A percentile compares a stretch with the other conserved stretches of the same genome.
These are phyloP conservation scores for Dynastes maya DNA, from an alignment of 2,888 invertebrate genomes.

Conservation along the genomic window DNA sequence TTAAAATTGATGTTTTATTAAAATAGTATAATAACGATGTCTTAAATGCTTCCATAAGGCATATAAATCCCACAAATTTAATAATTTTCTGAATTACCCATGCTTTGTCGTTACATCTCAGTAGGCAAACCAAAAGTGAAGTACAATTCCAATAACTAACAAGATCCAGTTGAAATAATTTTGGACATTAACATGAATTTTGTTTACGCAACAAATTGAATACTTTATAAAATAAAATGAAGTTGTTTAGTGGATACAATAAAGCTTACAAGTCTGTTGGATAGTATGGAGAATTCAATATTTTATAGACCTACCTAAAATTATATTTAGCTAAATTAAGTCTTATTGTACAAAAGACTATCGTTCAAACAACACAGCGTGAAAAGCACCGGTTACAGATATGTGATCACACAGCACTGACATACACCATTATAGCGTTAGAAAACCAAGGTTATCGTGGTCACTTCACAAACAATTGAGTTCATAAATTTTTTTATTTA, in stretches of 20 bases:
- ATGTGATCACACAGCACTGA: neutral
- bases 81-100: no score
- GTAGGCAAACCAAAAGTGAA: no score
- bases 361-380: neutral
- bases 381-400: constrained; percentile 6
- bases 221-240: no score
- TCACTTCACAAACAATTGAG: constrained; percentile 37
- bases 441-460: constrained; percentile 24
- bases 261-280: neutral
- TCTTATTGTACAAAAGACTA: neutral
- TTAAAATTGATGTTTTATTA: no score
- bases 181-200: no score
- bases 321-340: neutral
- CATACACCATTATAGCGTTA: constrained; percentile 19
- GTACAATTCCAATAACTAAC: no score
- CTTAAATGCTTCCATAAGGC: no score
- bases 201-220: no score
- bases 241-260: neutral
- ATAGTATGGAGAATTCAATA: neutral
- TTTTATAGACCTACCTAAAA: constrained; percentile 1
- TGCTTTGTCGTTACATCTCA: no score
- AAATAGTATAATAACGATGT: no score
- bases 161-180: no score
- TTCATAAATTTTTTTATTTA: constrained; percentile 21
- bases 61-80: no score